Conservation (phyloP, 2,888 invertebrate species). For the Drosophila mettleri region DNA sequence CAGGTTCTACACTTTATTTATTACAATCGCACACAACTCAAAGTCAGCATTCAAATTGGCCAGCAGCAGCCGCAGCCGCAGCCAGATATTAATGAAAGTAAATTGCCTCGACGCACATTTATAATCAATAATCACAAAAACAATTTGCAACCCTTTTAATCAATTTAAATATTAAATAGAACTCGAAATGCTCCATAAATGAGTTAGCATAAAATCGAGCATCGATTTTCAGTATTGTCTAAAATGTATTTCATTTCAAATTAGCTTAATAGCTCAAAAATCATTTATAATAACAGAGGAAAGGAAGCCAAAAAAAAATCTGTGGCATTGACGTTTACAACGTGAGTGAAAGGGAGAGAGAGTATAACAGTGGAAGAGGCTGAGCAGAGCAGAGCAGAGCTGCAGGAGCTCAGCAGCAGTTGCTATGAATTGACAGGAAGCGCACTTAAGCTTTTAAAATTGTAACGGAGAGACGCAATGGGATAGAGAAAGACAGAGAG, state of each 20-base stretch:
- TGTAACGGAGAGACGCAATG: neutral
- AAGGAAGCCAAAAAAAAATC: conserved; percentile 18
- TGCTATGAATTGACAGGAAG: conserved; percentile 47
- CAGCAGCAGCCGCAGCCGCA: conserved; percentile 22
- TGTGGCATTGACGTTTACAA: conserved; percentile 44
- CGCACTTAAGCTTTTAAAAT: conserved; percentile 49
- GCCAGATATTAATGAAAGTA: conserved; percentile 40
- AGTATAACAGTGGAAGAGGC: neutral
- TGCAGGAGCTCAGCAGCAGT: neutral
- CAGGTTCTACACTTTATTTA: conserved; percentile 66
- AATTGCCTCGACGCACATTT: conserved; percentile 41
- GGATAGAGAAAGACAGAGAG: conserved; percentile 2
- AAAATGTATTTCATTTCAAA: neutral
- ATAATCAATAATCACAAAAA: conserved; percentile 19
- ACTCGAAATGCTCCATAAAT: neutral
- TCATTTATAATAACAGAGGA: neutral
- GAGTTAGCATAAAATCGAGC: too few species aligned
- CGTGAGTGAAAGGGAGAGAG: neutral
- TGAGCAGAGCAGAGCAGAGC: neutral
- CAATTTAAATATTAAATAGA: conserved; percentile 9
- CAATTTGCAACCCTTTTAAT: conserved; percentile 8
- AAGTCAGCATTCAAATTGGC: conserved; percentile 61
- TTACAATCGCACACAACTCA: conserved; percentile 35
- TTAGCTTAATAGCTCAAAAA: conserved; percentile 2
- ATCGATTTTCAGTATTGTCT: neutral